Conservation (phyloP, 1,140 invertebrate genomes). For the Cydia amplana region DNA sequence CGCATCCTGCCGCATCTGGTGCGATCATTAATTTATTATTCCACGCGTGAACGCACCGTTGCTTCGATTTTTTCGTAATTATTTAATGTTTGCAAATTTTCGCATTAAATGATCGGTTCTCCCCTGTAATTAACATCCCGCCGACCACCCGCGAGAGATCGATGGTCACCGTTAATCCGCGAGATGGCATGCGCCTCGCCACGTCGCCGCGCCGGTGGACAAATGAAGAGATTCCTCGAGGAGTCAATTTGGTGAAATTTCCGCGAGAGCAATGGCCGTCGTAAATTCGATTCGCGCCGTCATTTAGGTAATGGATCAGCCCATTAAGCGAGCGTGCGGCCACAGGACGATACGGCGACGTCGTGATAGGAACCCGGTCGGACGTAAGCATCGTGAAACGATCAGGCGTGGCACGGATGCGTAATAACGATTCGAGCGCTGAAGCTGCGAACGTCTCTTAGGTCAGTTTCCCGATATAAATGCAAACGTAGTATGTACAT, state of each 20-base stretch:
- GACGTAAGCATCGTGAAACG: constrained; percentile 31
- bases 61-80: constrained; percentile 64
- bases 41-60: constrained; percentile 60
- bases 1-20: constrained; percentile 37
- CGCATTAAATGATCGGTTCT: constrained; percentile 66
- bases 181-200: constrained; percentile 58
- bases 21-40: constrained; percentile 68
- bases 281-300: constrained; percentile 53
- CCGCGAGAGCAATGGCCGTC: constrained; percentile 46
- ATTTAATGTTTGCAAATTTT: constrained; percentile 75
- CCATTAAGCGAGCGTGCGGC: constrained; percentile 40
- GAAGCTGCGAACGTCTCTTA: neutral
- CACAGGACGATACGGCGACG: constrained; percentile 14
- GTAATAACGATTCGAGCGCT: neutral
- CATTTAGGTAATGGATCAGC: constrained; percentile 52
- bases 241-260: constrained; percentile 50
- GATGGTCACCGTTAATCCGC: constrained; percentile 57
- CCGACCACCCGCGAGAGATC: constrained; percentile 61
- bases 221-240: constrained; percentile 65
- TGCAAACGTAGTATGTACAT: neutral
- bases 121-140: constrained; percentile 67
- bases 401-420: neutral
- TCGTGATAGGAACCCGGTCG: neutral
- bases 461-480: constrained; percentile 14
- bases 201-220: constrained; percentile 53